Base-by-base conservation (phyloP, 2,888 invertebrate genomes). In the Netelia fuscicornis region DNA sequence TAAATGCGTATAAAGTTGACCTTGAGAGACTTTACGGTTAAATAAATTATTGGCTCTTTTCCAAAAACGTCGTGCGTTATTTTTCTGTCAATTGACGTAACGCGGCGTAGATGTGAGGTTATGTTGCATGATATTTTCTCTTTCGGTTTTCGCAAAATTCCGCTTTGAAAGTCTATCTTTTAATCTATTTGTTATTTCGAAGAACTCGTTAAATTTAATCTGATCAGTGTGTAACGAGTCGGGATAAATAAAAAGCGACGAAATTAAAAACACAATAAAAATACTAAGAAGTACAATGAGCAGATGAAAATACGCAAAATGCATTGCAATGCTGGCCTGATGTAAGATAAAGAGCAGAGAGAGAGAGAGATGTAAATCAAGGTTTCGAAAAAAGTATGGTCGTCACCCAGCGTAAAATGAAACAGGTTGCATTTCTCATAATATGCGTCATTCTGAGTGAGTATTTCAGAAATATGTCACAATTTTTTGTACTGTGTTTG, bases 381-480 rank as follows among this genome's bases (percentile, higher is more conserved):
- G 30, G 10, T 9, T 54, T 64, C 5, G 56, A 44, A 54, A 42
- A 87, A 83, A 91, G 85, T 71, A 93, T 93, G 92, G 86, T 92
- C 81, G 54, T 93, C 60, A 91, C 91, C 81, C 92, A 91, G 79
- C 91, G 92, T 82, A 93, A 91, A 89, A 92, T 94, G 91, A 94
- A 93, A 89, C 92, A 92, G 86, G 88, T 93, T 85, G 91, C 90
- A 74, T 88, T 94, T 81, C 86, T 91, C 74, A 83, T 91, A 20
- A 84, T 93, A 84, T 92, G 91, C 84, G 74, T 92, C 62, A 85
- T 93, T 85, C 85, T 93, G 81, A 90, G 94, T 94, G 87, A 91
- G 90, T 89, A 70, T 72, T 68, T 76, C 5, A 56, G 83, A 74
- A 37, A 71, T 25, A 17, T n/a, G 17, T 54, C 17, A n/a, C 6